Percentiles rank a stretch among this genome's conserved stretches.
phyloP scores from a whole-genome alignment of 2,888 invertebrate genomes.

The Bembecia ichneumoniformis region DNA sequence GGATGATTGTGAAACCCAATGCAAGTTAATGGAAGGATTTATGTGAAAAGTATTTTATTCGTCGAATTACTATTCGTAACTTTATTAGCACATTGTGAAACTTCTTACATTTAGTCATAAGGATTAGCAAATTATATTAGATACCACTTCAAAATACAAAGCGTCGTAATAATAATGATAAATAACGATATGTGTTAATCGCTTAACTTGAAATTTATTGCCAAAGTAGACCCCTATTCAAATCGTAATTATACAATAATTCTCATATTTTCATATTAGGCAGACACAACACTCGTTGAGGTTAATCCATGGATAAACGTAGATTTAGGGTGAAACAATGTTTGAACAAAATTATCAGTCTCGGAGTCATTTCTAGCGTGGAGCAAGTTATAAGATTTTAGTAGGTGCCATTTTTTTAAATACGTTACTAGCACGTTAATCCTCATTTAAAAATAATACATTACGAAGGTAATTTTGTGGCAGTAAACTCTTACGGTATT shows the following conservation, averaged over 20 bases:
- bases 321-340: conserved; percentile 31
- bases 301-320: conserved; percentile 57
- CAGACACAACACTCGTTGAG: conserved; percentile 33
- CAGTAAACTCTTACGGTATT: too few relatives aligned
- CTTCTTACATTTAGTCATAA: too few relatives aligned
- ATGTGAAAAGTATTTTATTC: too few relatives aligned
- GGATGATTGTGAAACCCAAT: too few relatives aligned
- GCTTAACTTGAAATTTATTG: conserved; percentile 21
- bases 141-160: background rate
- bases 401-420: too few relatives aligned
- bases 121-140: too few relatives aligned
- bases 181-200: background rate
- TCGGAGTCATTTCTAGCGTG: background rate
- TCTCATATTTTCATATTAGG: conserved; percentile 64
- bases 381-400: background rate
- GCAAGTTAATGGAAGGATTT: too few relatives aligned
- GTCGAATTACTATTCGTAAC: too few relatives aligned
- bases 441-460: too few relatives aligned
- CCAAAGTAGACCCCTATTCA: conserved; percentile 24
- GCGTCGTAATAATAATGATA: background rate
- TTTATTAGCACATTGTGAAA: too few relatives aligned
- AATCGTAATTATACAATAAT: conserved; percentile 48
- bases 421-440: too few relatives aligned
- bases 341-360: background rate
- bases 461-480: too few relatives aligned